These are phyloP conservation scores for Carcharodon carcharias DNA, from an alignment of 2,797 vertebrate genomes.

Conservation along the genomic window DNA sequence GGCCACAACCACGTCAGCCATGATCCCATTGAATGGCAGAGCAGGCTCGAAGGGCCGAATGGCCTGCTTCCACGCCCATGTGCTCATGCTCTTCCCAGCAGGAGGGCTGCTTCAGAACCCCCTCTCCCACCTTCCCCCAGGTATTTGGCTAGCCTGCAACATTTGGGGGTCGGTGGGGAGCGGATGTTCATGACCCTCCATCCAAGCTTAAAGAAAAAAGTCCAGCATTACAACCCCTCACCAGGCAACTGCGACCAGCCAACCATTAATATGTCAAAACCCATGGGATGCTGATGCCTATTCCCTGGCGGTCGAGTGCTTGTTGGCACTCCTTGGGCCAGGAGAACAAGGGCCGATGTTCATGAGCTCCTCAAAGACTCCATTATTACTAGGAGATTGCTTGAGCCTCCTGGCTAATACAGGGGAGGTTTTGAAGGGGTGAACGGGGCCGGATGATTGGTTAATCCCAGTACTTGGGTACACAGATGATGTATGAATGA, in stretches of 20 bases:
- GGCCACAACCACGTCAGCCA: neutral
- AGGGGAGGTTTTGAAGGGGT: neutral
- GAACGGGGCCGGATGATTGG: neutral
- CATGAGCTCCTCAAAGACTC: too few relatives aligned
- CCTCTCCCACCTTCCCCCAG: neutral
- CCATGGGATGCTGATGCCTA: neutral
- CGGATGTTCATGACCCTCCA: too few relatives aligned
- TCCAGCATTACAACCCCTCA: too few relatives aligned
- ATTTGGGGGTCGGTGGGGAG: too few relatives aligned
- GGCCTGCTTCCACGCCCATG: neutral
- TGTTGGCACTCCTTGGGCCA: neutral
- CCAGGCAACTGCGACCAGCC: too few relatives aligned
- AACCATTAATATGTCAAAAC: too few relatives aligned
- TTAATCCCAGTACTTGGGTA: neutral
- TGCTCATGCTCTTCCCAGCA: too few relatives aligned
- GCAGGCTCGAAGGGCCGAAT: neutral
- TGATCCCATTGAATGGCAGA: neutral
- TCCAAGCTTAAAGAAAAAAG: too few relatives aligned
- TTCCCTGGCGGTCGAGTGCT: neutral
- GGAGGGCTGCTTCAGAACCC: neutral
- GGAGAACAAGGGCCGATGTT: neutral
- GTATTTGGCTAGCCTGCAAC: too few relatives aligned
- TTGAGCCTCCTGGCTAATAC: neutral
- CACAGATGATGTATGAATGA: neutral
- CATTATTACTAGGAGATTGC: too few relatives aligned